Evolutionary conservation across 2,113 vertebrate genomes (phyloP), one percentile per base, ranked within the genome.

Genomic region (Ochotona princeps): DNA sequence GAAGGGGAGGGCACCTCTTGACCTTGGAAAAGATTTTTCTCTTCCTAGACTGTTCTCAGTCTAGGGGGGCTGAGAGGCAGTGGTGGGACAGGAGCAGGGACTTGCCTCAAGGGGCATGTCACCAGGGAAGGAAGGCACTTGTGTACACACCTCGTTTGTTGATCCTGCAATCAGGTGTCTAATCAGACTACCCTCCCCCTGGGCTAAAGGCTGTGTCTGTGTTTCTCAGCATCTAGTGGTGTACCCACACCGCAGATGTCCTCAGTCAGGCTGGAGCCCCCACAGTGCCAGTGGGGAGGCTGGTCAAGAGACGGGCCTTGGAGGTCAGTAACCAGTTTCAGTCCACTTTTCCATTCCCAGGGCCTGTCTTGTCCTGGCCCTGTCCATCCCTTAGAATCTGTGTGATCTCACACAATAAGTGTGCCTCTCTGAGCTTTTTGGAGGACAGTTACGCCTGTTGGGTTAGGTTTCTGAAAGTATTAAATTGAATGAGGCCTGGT

Each of bases 391-490:
- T 57, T 89, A 49, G 63, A 25, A 72, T 61, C n/a, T 74, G 57
- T 75, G 32, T 69, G 78, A 74, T 63, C 91, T 93, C 38, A 92
- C 61, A 47, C 20, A 76, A 87, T 30, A 81, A 87, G 47, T 57
- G 35, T 81, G 79, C 49, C 30, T 86, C 86, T 91, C 67, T 83
- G 80, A 79, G 61, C 69, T 30, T 80, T 44, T 14, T 0, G 72
- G 49, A 28, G 20, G 6, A 54, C 73, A 76, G 66, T 75, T 51
- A 61, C 32, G 60, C 5, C 72, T 35, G 21, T n/a, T 85, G 63
- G 60, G 17, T 61, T 81, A 83, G 38, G 23, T 49, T 86, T 85
- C 0, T 2, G 15, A 32, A 65, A 79, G 30, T 20, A 51, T 73
- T 49, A 51, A 69, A 63, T 75, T 38, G 75, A 57, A 63, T 61